phyloP scores from a whole-genome alignment of 2,888 invertebrate genomes.

The Crocallis elinguaria region DNA sequence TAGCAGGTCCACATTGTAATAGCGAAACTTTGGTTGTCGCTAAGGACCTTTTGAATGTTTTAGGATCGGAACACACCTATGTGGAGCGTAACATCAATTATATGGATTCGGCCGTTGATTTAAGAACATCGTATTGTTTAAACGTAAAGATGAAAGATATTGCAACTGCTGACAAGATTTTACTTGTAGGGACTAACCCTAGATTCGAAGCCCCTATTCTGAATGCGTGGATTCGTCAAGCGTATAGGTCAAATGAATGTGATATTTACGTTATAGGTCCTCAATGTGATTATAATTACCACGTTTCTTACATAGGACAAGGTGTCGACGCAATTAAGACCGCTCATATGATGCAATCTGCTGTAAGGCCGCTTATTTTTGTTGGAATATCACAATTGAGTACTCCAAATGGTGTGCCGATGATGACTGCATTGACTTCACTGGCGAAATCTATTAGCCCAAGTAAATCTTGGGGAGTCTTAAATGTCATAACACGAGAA shows the following conservation, averaged over 20 bases:
- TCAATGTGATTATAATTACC: constrained; percentile 94
- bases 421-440: constrained; percentile 52
- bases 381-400: constrained; percentile 64
- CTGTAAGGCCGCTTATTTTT: constrained; percentile 68
- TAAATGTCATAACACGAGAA: constrained; percentile 96
- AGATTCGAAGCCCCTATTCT: constrained; percentile 98
- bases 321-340: constrained; percentile 43
- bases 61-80: constrained; percentile 68
- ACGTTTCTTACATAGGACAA: constrained; percentile 61
- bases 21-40: constrained; percentile 71
- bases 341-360: constrained; percentile 43
- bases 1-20: constrained; percentile 71
- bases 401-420: constrained; percentile 36
- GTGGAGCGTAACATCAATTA: constrained; percentile 59
- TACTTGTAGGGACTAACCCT: constrained; percentile 98
- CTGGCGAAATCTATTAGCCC: constrained; percentile 36
- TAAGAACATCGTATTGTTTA: constrained; percentile 69
- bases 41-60: constrained; percentile 70
- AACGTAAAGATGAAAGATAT: constrained; percentile 90
- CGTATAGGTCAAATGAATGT: constrained; percentile 95
- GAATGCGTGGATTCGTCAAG: constrained; percentile 97
- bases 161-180: constrained; percentile 90
- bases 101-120: constrained; percentile 50
- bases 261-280: constrained; percentile 94
- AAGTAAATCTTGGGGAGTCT: constrained; percentile 71